phyloP scores from a whole-genome alignment of 2,888 invertebrate genomes.

The Hydrotaea cyrtoneurina region DNA sequence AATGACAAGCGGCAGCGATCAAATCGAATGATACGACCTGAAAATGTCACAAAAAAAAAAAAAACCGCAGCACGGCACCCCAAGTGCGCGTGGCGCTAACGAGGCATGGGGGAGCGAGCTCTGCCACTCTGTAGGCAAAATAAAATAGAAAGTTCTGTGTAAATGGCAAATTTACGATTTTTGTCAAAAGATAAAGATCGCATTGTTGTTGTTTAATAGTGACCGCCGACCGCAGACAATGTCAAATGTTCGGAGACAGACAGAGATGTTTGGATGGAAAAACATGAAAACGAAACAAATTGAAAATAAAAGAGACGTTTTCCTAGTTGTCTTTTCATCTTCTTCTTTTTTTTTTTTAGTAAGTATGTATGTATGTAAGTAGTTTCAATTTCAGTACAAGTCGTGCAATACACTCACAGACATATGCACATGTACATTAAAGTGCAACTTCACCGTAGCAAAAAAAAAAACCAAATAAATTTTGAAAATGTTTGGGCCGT shows the following conservation, averaged over 20 bases:
- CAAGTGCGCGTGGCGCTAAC: neutral
- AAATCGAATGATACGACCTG: neutral
- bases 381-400: no score
- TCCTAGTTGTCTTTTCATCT: no score
- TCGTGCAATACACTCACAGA: constrained; percentile 30
- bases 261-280: no score
- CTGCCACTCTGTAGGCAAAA: constrained; percentile 69
- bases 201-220: neutral
- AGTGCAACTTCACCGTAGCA: no score
- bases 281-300: no score
- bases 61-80: constrained; percentile 35
- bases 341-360: no score
- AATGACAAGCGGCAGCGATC: constrained; percentile 16
- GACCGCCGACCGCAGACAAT: neutral
- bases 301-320: no score
- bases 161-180: constrained; percentile 39
- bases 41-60: constrained; percentile 27
- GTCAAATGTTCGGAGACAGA: no score
- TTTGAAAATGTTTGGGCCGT: no score
- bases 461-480: no score
- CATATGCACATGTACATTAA: constrained; percentile 38
- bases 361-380: no score
- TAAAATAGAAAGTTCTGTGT: constrained; percentile 78
- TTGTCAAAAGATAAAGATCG: constrained; percentile 30
- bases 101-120: neutral